Evolutionary conservation across 1,140 invertebrate species (phyloP).

Genomic region (Cyrtorhinus lividipennis): DNA sequence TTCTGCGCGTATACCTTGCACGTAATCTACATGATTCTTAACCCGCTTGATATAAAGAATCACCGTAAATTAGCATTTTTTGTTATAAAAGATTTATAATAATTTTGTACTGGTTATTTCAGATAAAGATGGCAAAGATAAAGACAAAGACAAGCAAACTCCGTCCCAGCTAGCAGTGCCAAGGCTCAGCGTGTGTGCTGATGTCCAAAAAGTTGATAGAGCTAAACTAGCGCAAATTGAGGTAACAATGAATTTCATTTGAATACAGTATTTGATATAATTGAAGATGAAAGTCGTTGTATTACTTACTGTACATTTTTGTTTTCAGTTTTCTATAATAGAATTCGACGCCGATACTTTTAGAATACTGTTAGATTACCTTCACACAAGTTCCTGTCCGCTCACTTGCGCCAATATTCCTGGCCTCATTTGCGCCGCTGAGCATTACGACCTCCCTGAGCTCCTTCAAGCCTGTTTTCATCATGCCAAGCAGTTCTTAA

Average conservation of each 20-base stretch:
- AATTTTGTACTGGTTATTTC: no score
- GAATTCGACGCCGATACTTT: slow-evolving; percentile 92
- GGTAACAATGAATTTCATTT: slow-evolving; percentile 32
- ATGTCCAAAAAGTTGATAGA: slow-evolving; percentile 83
- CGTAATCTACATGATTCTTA: no score
- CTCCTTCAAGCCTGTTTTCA: slow-evolving; percentile 87
- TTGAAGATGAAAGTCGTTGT: background rate
- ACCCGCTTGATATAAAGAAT: no score
- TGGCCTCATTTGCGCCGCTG: slow-evolving; percentile 81
- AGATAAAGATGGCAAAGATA: slow-evolving; percentile 63
- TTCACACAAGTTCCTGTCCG: slow-evolving; percentile 83
- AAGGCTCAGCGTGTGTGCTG: slow-evolving; percentile 76
- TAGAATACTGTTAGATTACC: slow-evolving; percentile 73
- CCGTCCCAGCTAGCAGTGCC: slow-evolving; percentile 57
- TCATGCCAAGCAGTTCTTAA: slow-evolving; percentile 82
- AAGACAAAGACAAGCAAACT: slow-evolving; percentile 48
- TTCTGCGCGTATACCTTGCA: no score
- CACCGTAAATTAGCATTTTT: no score
- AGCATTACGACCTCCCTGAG: slow-evolving; percentile 87
- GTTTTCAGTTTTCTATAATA: slow-evolving; percentile 75
- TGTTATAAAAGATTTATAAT: no score
- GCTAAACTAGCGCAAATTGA: slow-evolving; percentile 83
- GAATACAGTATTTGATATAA: background rate
- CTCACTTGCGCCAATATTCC: slow-evolving; percentile 83
- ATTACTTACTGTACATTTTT: slow-evolving; percentile 5